These are phyloP conservation scores for Mythimna loreyi DNA, from an alignment of 2,888 invertebrate species.

Conservation along the genomic window DNA sequence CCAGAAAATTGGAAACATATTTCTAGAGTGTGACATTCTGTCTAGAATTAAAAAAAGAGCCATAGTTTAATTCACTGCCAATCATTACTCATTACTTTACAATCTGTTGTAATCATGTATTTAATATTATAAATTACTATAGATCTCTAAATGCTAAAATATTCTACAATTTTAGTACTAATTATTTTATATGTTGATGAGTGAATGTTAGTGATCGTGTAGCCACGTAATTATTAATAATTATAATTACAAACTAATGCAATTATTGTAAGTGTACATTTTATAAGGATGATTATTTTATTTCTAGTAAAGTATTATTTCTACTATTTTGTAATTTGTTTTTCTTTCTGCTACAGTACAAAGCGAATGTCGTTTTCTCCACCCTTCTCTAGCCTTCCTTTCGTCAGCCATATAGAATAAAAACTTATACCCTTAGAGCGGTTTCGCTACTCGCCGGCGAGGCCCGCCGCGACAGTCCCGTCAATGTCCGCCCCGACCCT, in stretches of 20 bases:
- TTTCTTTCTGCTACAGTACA: too few relatives aligned
- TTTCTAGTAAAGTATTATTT: slow-evolving; percentile 63
- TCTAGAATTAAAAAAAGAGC: too few relatives aligned
- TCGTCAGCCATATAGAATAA: too few relatives aligned
- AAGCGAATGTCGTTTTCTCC: too few relatives aligned
- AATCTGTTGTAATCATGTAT: slow-evolving; percentile 23
- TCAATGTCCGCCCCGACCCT: too few relatives aligned
- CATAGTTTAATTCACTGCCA: slow-evolving; percentile 41
- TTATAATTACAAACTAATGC: slow-evolving; percentile 45
- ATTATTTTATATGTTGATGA: slow-evolving; percentile 30
- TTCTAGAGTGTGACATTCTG: too few relatives aligned
- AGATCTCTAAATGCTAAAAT: slow-evolving; percentile 56
- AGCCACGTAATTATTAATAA: slow-evolving; percentile 34
- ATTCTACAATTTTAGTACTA: slow-evolving; percentile 55
- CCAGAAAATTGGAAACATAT: too few relatives aligned
- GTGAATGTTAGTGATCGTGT: slow-evolving; percentile 34
- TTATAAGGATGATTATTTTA: slow-evolving; percentile 56
- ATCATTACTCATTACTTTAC: slow-evolving; percentile 14
- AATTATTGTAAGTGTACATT: slow-evolving; percentile 56
- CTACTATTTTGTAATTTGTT: slow-evolving; percentile 29
- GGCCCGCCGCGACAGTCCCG: too few relatives aligned
- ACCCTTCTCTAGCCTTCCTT: too few relatives aligned
- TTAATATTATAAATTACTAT: slow-evolving; percentile 28
- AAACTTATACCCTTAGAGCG: too few relatives aligned
- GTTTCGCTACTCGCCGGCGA: too few relatives aligned